Percentiles rank a stretch among this genome's conserved stretches.
These are phyloP conservation scores for Eucriotettix oculatus DNA, from an alignment of 2,888 invertebrate species.

Conservation along the genomic window DNA sequence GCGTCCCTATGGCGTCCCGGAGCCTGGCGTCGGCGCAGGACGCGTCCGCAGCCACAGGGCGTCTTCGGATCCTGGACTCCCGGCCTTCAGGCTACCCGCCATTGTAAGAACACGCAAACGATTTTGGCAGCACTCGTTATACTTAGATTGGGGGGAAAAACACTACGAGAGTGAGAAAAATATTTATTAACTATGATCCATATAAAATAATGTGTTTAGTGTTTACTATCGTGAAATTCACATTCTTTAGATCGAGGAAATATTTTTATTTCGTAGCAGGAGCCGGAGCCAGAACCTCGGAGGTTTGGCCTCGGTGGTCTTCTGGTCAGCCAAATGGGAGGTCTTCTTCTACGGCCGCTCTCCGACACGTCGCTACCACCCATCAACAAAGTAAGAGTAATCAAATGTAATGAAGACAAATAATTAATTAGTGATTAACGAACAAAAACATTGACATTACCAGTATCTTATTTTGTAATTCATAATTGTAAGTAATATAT, in stretches of 20 bases:
- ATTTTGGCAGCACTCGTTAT: neutral
- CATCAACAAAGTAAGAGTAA: constrained; percentile 18
- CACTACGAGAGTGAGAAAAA: too few species aligned
- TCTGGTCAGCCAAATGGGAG: constrained; percentile 21
- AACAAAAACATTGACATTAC: too few species aligned
- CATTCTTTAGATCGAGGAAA: too few species aligned
- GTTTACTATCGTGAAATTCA: too few species aligned
- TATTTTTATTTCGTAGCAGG: constrained; percentile 3
- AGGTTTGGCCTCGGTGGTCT: constrained; percentile 19
- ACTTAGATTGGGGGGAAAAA: neutral
- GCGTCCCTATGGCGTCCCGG: constrained; percentile 11
- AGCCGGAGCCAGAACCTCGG: constrained; percentile 6
- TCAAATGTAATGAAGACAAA: too few species aligned
- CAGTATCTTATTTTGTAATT: too few species aligned
- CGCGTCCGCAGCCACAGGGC: constrained; percentile 18
- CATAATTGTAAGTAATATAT: too few species aligned
- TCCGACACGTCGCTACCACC: constrained; percentile 21
- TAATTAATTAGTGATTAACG: too few species aligned
- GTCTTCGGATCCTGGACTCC: constrained; percentile 18
- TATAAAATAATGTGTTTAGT: too few species aligned
- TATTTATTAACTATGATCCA: too few species aligned
- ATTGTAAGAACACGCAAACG: constrained; percentile 18
- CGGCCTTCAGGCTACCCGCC: constrained; percentile 21
- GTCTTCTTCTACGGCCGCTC: constrained; percentile 19
- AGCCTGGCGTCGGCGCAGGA: constrained; percentile 14